Evolutionary conservation across 2,113 vertebrate species (phyloP).

Genomic region (Microcebus ravelobensis): DNA sequence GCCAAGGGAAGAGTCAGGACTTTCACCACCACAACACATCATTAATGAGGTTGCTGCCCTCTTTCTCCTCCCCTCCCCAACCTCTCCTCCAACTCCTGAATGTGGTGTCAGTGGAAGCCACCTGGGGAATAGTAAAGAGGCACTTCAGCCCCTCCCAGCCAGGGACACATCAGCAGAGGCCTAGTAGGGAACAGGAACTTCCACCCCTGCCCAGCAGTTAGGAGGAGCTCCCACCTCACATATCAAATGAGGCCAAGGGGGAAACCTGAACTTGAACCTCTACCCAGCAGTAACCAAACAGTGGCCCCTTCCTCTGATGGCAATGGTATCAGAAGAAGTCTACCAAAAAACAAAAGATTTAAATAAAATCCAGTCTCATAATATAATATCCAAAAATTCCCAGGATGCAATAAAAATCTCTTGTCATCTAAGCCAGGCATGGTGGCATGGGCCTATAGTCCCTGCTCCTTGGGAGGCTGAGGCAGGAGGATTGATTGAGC

Average conservation of each 20-base stretch:
- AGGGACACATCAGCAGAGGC: not conserved
- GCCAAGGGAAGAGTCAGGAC: not conserved
- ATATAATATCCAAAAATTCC: constrained; percentile 7
- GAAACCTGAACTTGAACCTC: not conserved
- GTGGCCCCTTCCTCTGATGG: not conserved
- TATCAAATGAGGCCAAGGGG: not conserved
- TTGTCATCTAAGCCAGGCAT: not conserved
- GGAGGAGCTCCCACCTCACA: not conserved
- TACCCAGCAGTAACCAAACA: not conserved
- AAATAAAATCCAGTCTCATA: constrained; percentile 36
- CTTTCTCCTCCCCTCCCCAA: not conserved
- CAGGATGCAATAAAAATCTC: not conserved
- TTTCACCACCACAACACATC: not conserved
- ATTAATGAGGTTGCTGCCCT: not conserved
- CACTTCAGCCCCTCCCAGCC: not conserved
- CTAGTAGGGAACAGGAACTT: not conserved
- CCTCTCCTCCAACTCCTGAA: not conserved
- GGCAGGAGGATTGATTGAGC: not conserved
- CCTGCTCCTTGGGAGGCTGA: not conserved
- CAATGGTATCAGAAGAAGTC: not conserved
- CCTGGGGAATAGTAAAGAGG: not conserved
- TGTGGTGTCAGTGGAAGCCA: not conserved
- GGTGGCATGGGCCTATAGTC: not conserved
- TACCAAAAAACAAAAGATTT: constrained; percentile 18
- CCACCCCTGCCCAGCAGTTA: not conserved